Conservation (phyloP, 2,113 vertebrate species). For the Corythornis cristatus region DNA sequence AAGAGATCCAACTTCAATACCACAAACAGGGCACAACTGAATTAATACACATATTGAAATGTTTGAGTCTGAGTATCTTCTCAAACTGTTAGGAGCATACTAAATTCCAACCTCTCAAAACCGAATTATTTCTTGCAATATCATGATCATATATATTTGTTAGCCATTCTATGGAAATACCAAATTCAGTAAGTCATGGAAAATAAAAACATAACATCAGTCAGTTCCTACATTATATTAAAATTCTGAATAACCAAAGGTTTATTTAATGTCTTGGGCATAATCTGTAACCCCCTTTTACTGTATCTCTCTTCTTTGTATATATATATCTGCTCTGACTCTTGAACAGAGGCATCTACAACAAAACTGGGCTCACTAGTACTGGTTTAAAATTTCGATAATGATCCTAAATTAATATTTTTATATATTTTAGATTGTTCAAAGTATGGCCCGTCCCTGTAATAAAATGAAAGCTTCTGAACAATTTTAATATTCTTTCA, state of each 20-base stretch:
- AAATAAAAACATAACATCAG: neutral
- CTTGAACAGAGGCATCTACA: neutral
- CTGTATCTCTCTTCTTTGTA: neutral
- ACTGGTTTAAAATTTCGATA: neutral
- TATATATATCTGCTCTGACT: accelerated
- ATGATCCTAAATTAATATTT: neutral
- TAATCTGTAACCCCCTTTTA: accelerated
- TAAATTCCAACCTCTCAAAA: neutral
- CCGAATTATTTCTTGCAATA: neutral
- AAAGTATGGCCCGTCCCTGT: neutral
- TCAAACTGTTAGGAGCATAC: neutral
- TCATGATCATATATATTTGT: neutral
- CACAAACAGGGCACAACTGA: neutral
- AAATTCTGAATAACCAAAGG: neutral
- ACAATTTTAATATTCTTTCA: neutral
- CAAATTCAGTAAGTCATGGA: neutral
- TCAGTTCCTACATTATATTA: neutral
- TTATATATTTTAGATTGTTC: neutral
- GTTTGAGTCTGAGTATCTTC: neutral
- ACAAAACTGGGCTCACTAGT: neutral
- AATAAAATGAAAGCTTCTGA: neutral
- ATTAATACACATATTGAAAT: neutral
- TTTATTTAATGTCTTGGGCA: neutral
- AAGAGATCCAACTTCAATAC: neutral
- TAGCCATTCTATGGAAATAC: neutral